phyloP scores from a whole-genome alignment of 2,888 invertebrate species.

The Cosmorhoe ocellata region DNA sequence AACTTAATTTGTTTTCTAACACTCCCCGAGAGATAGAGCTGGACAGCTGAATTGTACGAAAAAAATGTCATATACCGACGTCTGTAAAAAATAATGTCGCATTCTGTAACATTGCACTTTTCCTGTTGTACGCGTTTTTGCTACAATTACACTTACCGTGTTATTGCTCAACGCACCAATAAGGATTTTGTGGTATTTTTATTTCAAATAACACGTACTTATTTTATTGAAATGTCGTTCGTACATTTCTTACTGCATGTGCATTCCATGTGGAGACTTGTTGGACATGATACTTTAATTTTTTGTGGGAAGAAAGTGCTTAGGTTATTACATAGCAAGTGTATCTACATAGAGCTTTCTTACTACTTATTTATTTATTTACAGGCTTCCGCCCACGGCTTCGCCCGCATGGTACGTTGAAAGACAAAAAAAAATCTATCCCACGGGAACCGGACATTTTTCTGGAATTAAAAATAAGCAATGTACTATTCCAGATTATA shows the following conservation, averaged over 20 bases:
- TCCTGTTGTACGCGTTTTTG: conserved; percentile 47
- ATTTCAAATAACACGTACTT: conserved; percentile 40
- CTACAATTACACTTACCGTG: conserved; percentile 53
- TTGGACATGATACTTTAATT: conserved; percentile 26
- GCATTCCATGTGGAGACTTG: background rate
- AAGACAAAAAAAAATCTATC: no score
- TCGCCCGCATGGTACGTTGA: no score
- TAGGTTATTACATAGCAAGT: no score
- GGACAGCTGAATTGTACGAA: no score
- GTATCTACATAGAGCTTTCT: no score
- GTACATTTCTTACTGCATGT: conserved; percentile 16
- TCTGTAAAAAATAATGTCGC: conserved; percentile 21
- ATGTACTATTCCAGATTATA: no score
- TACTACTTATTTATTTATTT: background rate
- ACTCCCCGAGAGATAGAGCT: no score
- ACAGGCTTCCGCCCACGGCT: no score
- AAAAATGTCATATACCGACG: conserved; percentile 16
- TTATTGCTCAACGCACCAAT: conserved; percentile 31
- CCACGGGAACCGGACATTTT: no score
- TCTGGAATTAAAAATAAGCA: no score
- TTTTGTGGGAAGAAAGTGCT: conserved; percentile 13
- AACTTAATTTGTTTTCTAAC: no score
- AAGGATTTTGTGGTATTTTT: conserved; percentile 51
- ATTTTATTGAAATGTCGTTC: conserved; percentile 33
- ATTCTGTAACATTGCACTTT: conserved; percentile 32